These are phyloP conservation scores for Oconnorella tubifera DNA, from an alignment of 2,888 invertebrate genomes.

Conservation along the genomic window DNA sequence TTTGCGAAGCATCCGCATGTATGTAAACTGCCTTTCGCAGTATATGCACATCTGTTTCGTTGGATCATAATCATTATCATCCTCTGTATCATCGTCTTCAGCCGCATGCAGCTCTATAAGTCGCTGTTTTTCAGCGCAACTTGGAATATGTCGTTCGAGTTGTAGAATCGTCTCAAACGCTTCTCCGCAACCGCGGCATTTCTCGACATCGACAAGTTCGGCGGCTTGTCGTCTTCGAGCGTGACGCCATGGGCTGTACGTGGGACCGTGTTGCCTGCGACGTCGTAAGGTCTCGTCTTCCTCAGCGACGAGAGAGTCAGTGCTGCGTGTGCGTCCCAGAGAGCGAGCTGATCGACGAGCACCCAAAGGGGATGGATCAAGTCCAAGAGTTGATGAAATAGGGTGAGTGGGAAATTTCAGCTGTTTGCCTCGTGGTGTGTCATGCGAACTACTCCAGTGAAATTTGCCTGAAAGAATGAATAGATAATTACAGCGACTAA, in stretches of 20 bases:
- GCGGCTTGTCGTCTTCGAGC: constrained; percentile 45
- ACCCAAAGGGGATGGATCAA: too few species aligned
- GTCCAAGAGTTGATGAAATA: too few species aligned
- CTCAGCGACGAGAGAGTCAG: constrained; percentile 2
- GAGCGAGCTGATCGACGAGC: constrained; percentile 6
- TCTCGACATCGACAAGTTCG: constrained; percentile 59
- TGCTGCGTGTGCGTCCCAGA: constrained; percentile 2
- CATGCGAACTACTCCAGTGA: constrained; percentile 9
- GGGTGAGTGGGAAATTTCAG: too few species aligned
- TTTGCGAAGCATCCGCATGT: constrained; percentile 51
- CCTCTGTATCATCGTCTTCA: constrained; percentile 17
- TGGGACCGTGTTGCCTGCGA: constrained; percentile 18
- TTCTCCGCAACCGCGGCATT: constrained; percentile 50
- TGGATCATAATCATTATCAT: constrained; percentile 27
- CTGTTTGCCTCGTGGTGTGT: constrained; percentile 8
- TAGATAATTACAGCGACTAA: too few species aligned
- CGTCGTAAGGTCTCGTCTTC: constrained; percentile 14
- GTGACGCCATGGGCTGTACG: too few species aligned
- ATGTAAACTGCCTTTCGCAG: constrained; percentile 48
- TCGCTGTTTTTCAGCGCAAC: constrained; percentile 30
- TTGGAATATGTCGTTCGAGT: constrained; percentile 47
- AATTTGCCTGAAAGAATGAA: too few species aligned
- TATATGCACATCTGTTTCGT: constrained; percentile 44
- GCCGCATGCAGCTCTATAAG: constrained; percentile 9
- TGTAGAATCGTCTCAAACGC: constrained; percentile 49